Evolutionary conservation across 2,113 vertebrate genomes (phyloP), one percentile per base, ranked within the genome.

Genomic region (Agapornis roseicollis): DNA sequence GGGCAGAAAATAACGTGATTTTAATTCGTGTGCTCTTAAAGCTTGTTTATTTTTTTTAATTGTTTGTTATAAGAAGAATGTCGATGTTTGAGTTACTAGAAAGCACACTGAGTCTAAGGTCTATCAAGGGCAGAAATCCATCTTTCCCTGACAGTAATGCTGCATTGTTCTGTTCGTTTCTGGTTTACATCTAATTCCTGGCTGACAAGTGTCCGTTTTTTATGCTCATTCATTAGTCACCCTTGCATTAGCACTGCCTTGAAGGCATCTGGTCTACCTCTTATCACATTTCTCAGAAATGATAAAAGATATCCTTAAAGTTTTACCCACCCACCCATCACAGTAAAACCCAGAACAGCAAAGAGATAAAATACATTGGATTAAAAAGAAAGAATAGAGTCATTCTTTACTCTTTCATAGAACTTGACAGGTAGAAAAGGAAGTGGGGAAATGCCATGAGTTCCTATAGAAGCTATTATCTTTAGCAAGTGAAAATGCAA

Each of bases 171-270:
- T 78, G 78, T 96, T 91, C 4, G 0, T 91, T 88, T 96, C 94
- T 97, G 94, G 93, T 97, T 97, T 97, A 95, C 95, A 91, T 98
- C 95, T 96, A 97, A 97, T 97, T 96, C 92, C 87, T 95, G 85
- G 65, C 83, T 97, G 97, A 97, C 95, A 95, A 97, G 90, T 96
- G 96, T 96, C 97, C n/a, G 18, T 96, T 98, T 98, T 97, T 97
- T 95, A 90, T 96, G 79, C 92, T 94, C 95, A 93, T 95, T 97
- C 96, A 98, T 98, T 98, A 82, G 73, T 98, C 96, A 97, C 84
- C 84, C 83, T 80, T 95, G 63, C 92, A 79, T 96, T 98, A 97
- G 49, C 87, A 82, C 82, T 94, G 78, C 70, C 88, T 91, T 95
- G 71, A 86, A 98, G 96, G 89, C n/a, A 25, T 94, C 80, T 72